Evolutionary conservation across 2,888 invertebrate species (phyloP), one percentile per base, ranked within the genome.

Genomic region (Drosophila basisetae): DNA sequence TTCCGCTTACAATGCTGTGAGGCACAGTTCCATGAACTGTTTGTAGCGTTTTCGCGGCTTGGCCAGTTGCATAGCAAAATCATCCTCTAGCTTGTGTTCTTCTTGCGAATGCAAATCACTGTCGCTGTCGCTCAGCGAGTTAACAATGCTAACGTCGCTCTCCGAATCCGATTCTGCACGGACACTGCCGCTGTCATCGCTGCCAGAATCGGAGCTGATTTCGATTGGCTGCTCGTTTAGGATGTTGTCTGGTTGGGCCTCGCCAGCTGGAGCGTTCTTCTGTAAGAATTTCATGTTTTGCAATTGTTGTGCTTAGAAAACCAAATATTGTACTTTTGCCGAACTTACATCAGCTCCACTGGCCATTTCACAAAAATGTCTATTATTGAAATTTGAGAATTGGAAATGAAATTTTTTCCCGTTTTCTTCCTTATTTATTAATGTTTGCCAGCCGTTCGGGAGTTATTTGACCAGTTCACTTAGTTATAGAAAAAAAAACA

Each of bases 201-300:
- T n/a, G 59, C 68, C 66, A 1, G 78, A 78, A 0, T 78, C 78
- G 3, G 78, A 78, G 53, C 78, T 78, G 22, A 78, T 78, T 60
- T 78, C 78, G 11, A 78, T 76, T 43, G 76, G 80, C 31, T 72
- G 72, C 41, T 76, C 78, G 49, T 68, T 79, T 2, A 71, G 31
- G 33, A 74, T 66, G 28, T 78, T 58, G 33, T 74, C 59, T 22
- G 59, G 55, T 4, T 43, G 30, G 2, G 16, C 54, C 13, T 54
- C 77, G 41, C 35, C 73, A 78, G 33, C 41, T 74, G 74, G 74
- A 77, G 64, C 54, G 16, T 62, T 50, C 25, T 58, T 47, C 68
- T 77, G 65, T n/a, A 35, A 54, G 16, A 52, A 49, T 43, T n/a
- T 28, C 9, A 47, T 16, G 25, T 39, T 39, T 22, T 28, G 13